Conservation (phyloP, 2,113 vertebrate genomes). For the Anguilla rostrata region DNA sequence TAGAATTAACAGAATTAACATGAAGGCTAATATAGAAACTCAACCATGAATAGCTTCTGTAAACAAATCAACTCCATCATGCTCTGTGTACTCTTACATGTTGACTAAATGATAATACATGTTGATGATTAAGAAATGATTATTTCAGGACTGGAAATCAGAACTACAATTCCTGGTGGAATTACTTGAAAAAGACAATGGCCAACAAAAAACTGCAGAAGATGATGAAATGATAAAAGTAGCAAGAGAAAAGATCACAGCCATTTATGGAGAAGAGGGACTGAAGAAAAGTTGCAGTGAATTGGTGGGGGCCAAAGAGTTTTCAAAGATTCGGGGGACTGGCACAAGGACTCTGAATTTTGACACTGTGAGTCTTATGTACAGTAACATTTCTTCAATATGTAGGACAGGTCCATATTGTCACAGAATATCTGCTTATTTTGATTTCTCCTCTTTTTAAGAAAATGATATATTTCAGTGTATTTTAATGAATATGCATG, state of each 20-base stretch:
- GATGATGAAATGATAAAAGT: neutral
- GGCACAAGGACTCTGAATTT: neutral
- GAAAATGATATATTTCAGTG: neutral
- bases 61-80: too few species aligned
- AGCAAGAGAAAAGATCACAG: constrained; percentile 17
- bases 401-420: neutral
- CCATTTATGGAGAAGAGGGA: constrained; percentile 12
- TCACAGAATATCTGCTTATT: neutral
- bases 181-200: neutral
- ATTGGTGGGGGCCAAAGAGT: neutral
- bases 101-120: neutral
- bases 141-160: constrained; percentile 12
- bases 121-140: neutral
- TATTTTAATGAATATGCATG: too few species aligned
- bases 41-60: too few species aligned
- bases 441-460: neutral
- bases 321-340: too few species aligned
- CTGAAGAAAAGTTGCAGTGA: neutral
- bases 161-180: constrained; percentile 10
- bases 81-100: too few species aligned
- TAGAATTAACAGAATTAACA: neutral
- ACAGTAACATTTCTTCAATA: too few species aligned
- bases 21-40: neutral
- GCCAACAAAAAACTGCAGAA: too few species aligned
- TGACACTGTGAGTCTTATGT: neutral